These are phyloP conservation scores for Diadegma fenestrale DNA, from an alignment of 2,888 invertebrate genomes.

Conservation along the genomic window DNA sequence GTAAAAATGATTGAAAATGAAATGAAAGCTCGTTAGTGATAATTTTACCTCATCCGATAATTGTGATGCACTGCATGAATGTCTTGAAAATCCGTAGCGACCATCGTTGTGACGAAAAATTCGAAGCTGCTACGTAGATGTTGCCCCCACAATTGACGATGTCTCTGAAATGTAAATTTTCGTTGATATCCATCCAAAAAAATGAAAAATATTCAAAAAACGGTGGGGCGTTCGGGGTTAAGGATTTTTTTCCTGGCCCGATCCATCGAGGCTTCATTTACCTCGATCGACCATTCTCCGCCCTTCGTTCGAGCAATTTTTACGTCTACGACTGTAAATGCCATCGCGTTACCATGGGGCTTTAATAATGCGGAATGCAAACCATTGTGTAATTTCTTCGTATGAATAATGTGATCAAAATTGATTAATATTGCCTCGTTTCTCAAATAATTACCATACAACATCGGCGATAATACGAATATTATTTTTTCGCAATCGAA, in stretches of 20 bases:
- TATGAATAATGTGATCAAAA: background rate
- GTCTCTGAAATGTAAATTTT: background rate
- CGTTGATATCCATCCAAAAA: no score
- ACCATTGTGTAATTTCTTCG: background rate
- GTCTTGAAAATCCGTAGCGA: background rate
- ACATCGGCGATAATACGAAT: background rate
- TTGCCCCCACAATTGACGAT: background rate
- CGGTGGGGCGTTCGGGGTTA: no score
- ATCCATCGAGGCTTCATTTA: background rate
- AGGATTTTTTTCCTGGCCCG: background rate
- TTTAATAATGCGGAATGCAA: background rate
- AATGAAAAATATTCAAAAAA: no score
- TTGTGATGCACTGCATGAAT: conserved; percentile 8
- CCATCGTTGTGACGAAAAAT: conserved; percentile 15
- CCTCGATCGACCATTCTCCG: background rate
- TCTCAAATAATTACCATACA: conserved; percentile 2
- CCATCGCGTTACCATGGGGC: background rate
- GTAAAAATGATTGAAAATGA: no score
- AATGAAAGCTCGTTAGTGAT: no score
- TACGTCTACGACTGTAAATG: background rate
- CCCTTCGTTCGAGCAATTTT: background rate
- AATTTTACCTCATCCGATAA: conserved; percentile 5
- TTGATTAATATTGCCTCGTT: background rate
- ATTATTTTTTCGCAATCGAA: background rate
- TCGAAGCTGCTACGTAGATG: background rate